Evolutionary conservation across 2,888 invertebrate species (phyloP).

Genomic region (Orthosia incerta): DNA sequence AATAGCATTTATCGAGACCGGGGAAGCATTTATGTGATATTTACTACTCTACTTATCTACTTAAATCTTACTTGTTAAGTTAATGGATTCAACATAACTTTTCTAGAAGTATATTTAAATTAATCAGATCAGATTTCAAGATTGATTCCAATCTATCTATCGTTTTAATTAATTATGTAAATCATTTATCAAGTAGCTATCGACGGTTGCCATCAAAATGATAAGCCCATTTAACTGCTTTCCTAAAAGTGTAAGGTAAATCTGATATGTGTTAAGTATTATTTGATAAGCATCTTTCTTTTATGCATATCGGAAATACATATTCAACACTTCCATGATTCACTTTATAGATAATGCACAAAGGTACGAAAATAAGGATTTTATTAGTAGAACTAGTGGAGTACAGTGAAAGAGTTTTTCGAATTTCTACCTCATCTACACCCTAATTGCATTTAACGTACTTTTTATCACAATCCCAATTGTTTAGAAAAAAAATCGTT

Average conservation of each 20-base stretch:
- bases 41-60: constrained; percentile 12
- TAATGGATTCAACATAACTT: constrained; percentile 36
- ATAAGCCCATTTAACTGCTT: constrained; percentile 16
- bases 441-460: too few relatives aligned
- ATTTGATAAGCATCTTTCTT: constrained; percentile 19
- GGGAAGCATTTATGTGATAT: constrained; percentile 19
- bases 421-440: not conserved
- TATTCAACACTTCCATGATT: constrained; percentile 18
- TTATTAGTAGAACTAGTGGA: too few relatives aligned
- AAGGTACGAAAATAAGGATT: not conserved
- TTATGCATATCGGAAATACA: constrained; percentile 8
- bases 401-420: too few relatives aligned
- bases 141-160: constrained; percentile 36
- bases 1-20: not conserved
- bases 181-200: constrained; percentile 47
- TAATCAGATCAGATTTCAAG: constrained; percentile 34
- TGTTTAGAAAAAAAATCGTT: too few relatives aligned
- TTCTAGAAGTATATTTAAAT: constrained; percentile 26
- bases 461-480: too few relatives aligned
- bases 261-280: constrained; percentile 13
- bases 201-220: constrained; percentile 18
- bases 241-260: constrained; percentile 23
- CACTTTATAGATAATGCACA: not conserved
- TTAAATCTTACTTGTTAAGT: constrained; percentile 32
- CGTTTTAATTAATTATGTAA: constrained; percentile 43